Conservation (phyloP, 35 echinoderm and acorn worm species). For the Chiridota heheva region DNA sequence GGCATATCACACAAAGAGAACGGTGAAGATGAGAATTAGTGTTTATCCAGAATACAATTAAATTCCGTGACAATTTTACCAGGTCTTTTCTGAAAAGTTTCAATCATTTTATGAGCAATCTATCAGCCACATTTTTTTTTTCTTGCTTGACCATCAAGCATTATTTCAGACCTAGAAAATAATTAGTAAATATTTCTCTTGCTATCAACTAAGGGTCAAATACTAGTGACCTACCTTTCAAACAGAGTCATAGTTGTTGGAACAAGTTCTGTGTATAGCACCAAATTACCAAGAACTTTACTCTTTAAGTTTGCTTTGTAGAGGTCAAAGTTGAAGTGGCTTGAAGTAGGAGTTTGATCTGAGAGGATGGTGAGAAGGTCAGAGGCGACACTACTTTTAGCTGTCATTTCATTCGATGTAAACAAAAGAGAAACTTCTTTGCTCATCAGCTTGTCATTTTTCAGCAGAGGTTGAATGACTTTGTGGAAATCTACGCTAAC, state of each 20-base stretch:
- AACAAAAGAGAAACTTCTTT: slow-evolving; percentile 62
- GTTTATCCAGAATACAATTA: no score
- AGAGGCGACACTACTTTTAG: slow-evolving; percentile 54
- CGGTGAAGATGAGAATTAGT: no score
- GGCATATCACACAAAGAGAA: no score
- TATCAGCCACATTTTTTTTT: no score
- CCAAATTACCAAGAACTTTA: slow-evolving; percentile 75
- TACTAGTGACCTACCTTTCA: no score
- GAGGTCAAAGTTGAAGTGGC: slow-evolving; percentile 43
- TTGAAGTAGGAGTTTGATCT: slow-evolving; percentile 10
- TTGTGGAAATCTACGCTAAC: slow-evolving; percentile 50
- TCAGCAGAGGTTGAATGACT: slow-evolving; percentile 47
- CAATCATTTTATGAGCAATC: no score
- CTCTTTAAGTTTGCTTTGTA: slow-evolving; percentile 68
- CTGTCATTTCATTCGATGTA: slow-evolving; percentile 10
- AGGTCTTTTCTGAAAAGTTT: no score
- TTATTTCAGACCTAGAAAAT: no score
- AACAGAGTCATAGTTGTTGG: slow-evolving; percentile 90
- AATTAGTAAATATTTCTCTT: no score
- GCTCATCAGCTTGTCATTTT: slow-evolving; percentile 47
- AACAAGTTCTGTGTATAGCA: slow-evolving; percentile 85
- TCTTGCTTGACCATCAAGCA: no score
- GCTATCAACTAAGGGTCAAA: no score
- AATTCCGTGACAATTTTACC: no score
- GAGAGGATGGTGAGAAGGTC: slow-evolving; percentile 73